phyloP scores from a whole-genome alignment of 2,797 vertebrate species.

The Poeciliopsis turneri region DNA sequence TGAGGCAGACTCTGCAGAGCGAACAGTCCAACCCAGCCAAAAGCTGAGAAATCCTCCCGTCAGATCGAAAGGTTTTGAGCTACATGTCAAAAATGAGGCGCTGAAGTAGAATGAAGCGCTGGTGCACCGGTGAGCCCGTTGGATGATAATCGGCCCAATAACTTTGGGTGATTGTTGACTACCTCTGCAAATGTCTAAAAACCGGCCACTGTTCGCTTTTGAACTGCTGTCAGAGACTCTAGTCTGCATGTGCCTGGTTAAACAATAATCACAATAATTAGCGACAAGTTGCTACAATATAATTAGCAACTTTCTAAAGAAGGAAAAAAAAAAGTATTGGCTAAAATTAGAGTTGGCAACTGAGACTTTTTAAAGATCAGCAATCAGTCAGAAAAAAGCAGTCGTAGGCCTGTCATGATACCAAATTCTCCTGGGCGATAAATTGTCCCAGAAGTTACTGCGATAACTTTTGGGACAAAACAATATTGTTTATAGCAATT shows the following conservation, averaged over 20 bases:
- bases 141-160: too few species aligned
- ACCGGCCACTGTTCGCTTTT: too few species aligned
- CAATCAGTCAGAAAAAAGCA: neutral
- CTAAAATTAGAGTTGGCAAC: neutral
- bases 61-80: neutral
- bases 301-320: neutral
- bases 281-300: too few species aligned
- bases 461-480: too few species aligned
- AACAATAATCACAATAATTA: neutral
- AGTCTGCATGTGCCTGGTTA: too few species aligned
- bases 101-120: neutral
- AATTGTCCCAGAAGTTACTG: too few species aligned
- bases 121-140: too few species aligned
- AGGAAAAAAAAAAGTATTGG: neutral
- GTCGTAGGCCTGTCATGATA: too few species aligned
- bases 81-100: neutral
- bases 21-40: slow-evolving; percentile 3
- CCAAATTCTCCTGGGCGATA: too few species aligned
- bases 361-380: neutral
- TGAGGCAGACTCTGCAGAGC: slow-evolving; percentile 60
- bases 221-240: too few species aligned
- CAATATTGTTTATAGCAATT: too few species aligned
- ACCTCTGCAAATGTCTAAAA: neutral
- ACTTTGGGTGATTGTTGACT: too few species aligned
- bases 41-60: neutral